These are phyloP conservation scores for Xanthorhoe designata DNA, from an alignment of 2,888 invertebrate genomes.

Conservation along the genomic window DNA sequence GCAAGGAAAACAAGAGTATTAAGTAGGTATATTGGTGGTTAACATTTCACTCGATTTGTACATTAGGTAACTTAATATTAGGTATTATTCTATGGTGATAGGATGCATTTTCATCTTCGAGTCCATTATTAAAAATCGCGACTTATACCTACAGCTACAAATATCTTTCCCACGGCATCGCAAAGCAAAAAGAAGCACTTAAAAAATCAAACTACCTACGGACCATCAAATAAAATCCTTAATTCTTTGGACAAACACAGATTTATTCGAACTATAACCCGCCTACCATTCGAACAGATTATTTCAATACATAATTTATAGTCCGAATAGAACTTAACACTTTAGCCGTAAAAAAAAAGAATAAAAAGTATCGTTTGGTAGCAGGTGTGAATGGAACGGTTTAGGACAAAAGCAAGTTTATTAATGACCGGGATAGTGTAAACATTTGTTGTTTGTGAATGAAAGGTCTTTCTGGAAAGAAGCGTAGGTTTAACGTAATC, in stretches of 20 bases:
- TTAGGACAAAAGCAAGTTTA: slow-evolving; percentile 51
- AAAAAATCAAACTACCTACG: slow-evolving; percentile 45
- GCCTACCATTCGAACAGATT: slow-evolving; percentile 80
- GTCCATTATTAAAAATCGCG: neutral
- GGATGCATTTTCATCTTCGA: too few relatives aligned
- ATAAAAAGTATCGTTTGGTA: slow-evolving; percentile 30
- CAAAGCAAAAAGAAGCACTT: slow-evolving; percentile 18
- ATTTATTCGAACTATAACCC: slow-evolving; percentile 64
- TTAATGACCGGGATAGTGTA: slow-evolving; percentile 71
- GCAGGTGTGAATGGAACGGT: slow-evolving; percentile 52
- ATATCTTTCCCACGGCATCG: slow-evolving; percentile 36
- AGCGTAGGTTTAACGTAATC: neutral
- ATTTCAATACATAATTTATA: slow-evolving; percentile 78
- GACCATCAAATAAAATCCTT: slow-evolving; percentile 46
- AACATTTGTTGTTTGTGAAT: slow-evolving; percentile 71
- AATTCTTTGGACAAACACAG: slow-evolving; percentile 58
- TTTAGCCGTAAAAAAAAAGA: slow-evolving; percentile 49
- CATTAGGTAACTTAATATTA: too few relatives aligned
- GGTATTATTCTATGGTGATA: neutral
- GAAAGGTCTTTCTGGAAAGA: slow-evolving; percentile 2
- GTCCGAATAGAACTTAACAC: slow-evolving; percentile 55
- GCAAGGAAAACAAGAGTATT: too few relatives aligned
- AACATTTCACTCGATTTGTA: too few relatives aligned
- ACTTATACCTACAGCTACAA: slow-evolving; percentile 8
- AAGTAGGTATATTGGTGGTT: too few relatives aligned